These are phyloP conservation scores for Mesitornis unicolor DNA, from an alignment of 2,113 vertebrate species.

Conservation along the genomic window DNA sequence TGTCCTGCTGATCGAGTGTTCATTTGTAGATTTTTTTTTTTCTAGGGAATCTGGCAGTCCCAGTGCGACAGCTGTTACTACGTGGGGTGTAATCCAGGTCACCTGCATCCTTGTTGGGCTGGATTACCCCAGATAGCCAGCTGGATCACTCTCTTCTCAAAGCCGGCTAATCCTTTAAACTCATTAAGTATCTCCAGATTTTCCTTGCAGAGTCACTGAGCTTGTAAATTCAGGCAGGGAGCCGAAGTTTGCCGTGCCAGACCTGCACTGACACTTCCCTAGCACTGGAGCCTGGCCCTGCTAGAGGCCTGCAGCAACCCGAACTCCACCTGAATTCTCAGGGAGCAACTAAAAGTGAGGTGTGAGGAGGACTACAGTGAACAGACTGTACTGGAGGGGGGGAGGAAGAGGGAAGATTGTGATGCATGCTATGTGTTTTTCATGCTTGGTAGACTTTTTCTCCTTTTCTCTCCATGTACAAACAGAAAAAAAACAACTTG, in stretches of 20 bases:
- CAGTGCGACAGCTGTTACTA: background rate
- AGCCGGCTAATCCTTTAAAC: background rate
- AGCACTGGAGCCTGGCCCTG: background rate
- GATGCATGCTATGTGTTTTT: background rate
- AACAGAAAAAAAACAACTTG: background rate
- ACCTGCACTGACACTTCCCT: fast-evolving
- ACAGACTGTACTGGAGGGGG: fast-evolving
- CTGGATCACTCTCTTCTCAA: background rate
- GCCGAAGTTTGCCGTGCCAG: too few species aligned
- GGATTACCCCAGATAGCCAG: fast-evolving
- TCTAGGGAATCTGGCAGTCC: too few species aligned
- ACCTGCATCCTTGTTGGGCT: background rate
- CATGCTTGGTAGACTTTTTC: background rate
- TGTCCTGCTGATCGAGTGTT: background rate
- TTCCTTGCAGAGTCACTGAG: too few species aligned
- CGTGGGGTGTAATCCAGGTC: background rate
- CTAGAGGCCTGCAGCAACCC: fast-evolving
- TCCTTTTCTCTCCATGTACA: background rate
- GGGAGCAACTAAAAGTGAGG: background rate
- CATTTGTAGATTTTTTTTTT: too few species aligned
- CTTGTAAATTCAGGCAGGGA: background rate
- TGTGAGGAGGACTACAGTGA: background rate
- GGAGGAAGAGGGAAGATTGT: background rate
- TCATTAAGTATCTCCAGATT: background rate
- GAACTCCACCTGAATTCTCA: fast-evolving